Evolutionary conservation across 2,113 vertebrate genomes (phyloP).

Genomic region (Archilochus colubris): DNA sequence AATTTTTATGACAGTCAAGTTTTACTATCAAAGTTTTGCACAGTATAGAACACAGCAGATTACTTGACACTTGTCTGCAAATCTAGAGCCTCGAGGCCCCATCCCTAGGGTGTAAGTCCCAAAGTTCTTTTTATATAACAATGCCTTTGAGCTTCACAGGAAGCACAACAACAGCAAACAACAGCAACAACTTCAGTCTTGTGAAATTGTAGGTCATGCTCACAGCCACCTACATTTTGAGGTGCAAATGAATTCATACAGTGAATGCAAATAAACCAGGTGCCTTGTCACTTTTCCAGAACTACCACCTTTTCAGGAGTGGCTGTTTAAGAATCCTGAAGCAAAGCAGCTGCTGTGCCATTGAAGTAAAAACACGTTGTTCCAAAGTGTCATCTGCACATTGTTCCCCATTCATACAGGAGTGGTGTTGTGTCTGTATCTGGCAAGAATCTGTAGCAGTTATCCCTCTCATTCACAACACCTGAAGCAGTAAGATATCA

Average conservation of each 20-base stretch:
- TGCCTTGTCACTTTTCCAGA: background rate
- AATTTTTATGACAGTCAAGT: background rate
- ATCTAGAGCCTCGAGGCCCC: background rate
- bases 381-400: rapidly evolving
- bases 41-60: background rate
- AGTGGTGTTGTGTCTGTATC: background rate
- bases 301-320: background rate
- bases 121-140: background rate
- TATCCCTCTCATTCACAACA: background rate
- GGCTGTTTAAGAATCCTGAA: background rate
- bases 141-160: background rate
- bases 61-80: background rate
- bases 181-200: background rate
- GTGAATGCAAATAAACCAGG: background rate
- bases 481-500: background rate
- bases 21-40: background rate
- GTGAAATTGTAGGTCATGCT: background rate
- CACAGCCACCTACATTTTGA: background rate
- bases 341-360: background rate
- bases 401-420: background rate
- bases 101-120: background rate
- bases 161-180: background rate
- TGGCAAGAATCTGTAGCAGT: background rate
- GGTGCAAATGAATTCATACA: background rate
- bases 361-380: background rate